Evolutionary conservation across 2,113 vertebrate genomes (phyloP), one percentile per base, ranked within the genome.

Genomic region (Probosciger aterrimus): DNA sequence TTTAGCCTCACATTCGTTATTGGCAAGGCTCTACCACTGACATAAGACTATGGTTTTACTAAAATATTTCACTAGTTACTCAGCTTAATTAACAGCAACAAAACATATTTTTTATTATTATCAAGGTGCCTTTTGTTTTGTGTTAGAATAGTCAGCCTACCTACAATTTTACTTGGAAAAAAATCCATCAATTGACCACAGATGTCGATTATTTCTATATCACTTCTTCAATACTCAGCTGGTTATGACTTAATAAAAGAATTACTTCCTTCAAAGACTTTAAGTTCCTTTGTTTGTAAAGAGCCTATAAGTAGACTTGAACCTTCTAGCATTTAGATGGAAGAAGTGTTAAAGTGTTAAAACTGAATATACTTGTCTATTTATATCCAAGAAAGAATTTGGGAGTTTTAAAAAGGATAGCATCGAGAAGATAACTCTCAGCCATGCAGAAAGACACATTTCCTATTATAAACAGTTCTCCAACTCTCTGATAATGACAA

Each of bases 401-500:
- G n/a, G 33, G 28, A 57, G 73, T 68, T 93, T 94, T 90, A 78
- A 79, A 64, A 73, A 95, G 53, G 11, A 76, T 92, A 95, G 91
- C 35, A 55, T 3, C 52, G 28, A 27, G 59, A 46, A 80, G 93
- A 80, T 79, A 91, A 68, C 39, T 81, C 53, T 90, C 19, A 24
- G 37, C 31, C 60, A 24, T 62, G 47, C 22, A 96, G 77, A 80
- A 93, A 82, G 90, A 60, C 14, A 70, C 67, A 55, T 89, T 84
- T 96, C 41, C 27, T 90, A 78, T 41, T 63, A 91, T 23, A 93
- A 91, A 92, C 75, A 82, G 68, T 44, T 50, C 31, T 85, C 75
- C 79, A 89, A 90, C 44, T 47, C 64, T 93, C 81, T 37, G 55
- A 90, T 88, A 95, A 95, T 82, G 63, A 96, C 96, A 93, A 96